Evolutionary conservation across 2,888 invertebrate species (phyloP).

Genomic region (Poecilobothrus nobilitatus): DNA sequence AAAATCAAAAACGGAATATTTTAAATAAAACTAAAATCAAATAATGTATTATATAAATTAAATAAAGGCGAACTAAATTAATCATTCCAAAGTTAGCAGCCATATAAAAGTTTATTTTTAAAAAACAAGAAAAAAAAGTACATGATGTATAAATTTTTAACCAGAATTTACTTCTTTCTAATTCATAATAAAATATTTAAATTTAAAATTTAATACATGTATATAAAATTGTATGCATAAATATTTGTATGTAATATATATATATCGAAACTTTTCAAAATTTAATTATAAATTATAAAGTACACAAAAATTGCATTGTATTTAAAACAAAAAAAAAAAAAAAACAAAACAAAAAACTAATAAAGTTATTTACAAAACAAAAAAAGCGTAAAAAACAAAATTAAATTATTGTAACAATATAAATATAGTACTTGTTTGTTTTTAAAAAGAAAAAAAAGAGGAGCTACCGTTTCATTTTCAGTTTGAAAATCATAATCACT

Average conservation of each 20-base stretch:
- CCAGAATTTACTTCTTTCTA: neutral
- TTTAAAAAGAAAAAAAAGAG: too few relatives aligned
- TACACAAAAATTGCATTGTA: conserved; percentile 5
- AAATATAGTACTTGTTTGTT: neutral
- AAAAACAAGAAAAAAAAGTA: neutral
- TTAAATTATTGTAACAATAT: neutral
- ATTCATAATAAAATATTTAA: neutral
- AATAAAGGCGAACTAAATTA: neutral
- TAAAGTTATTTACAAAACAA: neutral
- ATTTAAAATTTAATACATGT: neutral
- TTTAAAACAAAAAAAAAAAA: neutral
- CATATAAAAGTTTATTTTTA: neutral
- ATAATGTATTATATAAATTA: neutral
- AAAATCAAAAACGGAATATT: too few relatives aligned
- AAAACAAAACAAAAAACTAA: neutral
- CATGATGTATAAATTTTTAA: neutral
- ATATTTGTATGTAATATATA: neutral
- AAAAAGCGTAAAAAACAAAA: neutral
- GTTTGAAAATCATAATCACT: too few relatives aligned
- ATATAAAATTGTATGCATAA: neutral
- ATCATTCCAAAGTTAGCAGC: neutral
- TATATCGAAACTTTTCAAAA: neutral
- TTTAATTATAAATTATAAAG: neutral
- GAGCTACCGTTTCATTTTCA: too few relatives aligned
- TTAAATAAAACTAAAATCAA: too few relatives aligned